phyloP scores from a whole-genome alignment of 2,888 invertebrate species.

The Pachydiplax longipennis region DNA sequence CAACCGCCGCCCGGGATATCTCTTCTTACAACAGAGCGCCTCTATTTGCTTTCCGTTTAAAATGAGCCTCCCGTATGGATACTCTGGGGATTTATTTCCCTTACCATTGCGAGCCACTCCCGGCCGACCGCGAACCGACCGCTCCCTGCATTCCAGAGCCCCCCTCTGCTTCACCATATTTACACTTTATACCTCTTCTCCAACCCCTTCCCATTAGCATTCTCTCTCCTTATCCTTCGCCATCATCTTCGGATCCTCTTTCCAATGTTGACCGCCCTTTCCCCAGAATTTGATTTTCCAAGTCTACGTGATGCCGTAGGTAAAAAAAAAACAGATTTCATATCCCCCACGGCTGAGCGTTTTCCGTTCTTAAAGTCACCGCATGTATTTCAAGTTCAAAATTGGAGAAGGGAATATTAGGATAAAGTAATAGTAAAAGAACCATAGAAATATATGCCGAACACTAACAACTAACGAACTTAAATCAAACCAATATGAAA shows the following conservation, averaged over 20 bases:
- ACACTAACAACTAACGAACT: no score
- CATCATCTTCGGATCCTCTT: background rate
- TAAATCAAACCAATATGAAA: no score
- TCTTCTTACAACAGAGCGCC: background rate
- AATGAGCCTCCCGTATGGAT: background rate
- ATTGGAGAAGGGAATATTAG: no score
- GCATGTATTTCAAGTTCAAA: no score
- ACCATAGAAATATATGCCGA: no score
- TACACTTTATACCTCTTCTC: background rate
- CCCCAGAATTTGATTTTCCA: background rate
- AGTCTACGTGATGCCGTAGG: background rate
- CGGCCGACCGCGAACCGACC: background rate
- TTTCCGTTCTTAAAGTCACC: background rate
- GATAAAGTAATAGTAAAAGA: no score
- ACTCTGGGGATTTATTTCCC: background rate
- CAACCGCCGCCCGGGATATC: background rate
- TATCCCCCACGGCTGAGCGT: background rate
- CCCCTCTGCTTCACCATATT: background rate
- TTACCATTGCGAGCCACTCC: background rate
- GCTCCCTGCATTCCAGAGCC: background rate
- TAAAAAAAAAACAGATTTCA: background rate
- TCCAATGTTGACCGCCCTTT: background rate
- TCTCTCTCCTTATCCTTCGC: background rate
- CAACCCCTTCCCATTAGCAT: background rate
- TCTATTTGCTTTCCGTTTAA: no score